Evolutionary conservation across 1,140 invertebrate genomes (phyloP), one percentile per base, ranked within the genome.

Genomic region (Lutraria rhynchaena): DNA sequence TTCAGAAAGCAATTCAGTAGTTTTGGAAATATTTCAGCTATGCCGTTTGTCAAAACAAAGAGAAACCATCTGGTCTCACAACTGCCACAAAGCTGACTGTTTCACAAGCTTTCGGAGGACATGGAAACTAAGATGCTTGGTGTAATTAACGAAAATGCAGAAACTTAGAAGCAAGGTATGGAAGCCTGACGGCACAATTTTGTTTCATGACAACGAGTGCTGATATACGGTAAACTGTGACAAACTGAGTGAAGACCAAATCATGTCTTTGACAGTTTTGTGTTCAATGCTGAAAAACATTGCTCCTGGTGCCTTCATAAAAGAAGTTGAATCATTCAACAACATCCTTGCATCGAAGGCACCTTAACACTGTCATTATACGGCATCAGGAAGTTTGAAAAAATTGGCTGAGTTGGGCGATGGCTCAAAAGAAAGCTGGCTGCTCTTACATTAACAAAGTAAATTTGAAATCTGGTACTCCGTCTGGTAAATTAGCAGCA

Each of bases 281-380:
- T 49, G 13, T n/a, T 27, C 55, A 3, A 24, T 76, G 22, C 65
- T 76, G 33, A 33, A 58, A 41, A 11, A 24, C 17, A 46, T 65
- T 29, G 35, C 74, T n/a, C 33, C 58, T 33, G 44, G 29, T 29
- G 74, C 58, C 33, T 61, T 35, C 5, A 76, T 29, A 24, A 44
- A 63, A 60, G 57, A 53, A 24, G 61, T 67, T n/a, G 63, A 78
- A 60, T 67, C 35, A 44, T 57, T 78, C 35, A 69, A 69, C 35
- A 49, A 69, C 9, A 65, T 69, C 49, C 15, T 70, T 13, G 41
- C 76, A 31, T 35, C 41, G 22, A 60, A 78, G 7, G 61, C 61
- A 19, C 63, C 51, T 17, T 58, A 78, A 31, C 41, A 44, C 4
- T 57, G 51, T 31, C 69, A 71, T 37, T 71, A 55, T 71, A 57